Conservation (phyloP, 2,113 vertebrate genomes). For the Ictalurus furcatus region DNA sequence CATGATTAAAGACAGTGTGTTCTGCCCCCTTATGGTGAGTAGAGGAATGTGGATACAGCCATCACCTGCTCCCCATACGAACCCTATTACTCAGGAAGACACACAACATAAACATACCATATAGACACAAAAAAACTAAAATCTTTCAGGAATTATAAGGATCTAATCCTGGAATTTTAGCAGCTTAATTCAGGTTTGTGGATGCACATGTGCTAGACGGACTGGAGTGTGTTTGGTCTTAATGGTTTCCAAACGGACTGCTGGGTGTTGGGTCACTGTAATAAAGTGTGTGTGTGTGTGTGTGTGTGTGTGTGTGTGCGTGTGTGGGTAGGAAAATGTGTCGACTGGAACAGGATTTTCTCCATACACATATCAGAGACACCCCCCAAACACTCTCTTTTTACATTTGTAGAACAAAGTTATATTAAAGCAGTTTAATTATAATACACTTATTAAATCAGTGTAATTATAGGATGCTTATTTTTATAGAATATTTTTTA, state of each 20-base stretch:
- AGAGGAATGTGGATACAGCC: not conserved
- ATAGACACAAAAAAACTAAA: not conserved
- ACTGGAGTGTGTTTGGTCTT: not conserved
- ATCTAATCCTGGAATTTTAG: not conserved
- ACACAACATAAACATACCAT: not conserved
- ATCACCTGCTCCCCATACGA: slow-evolving; percentile 53
- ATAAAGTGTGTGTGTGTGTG: slow-evolving; percentile 12
- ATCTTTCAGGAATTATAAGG: not conserved
- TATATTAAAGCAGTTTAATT: not conserved
- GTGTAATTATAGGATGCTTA: not conserved
- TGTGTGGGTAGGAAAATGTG: slow-evolving; percentile 21
- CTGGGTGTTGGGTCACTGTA: slow-evolving; percentile 14
- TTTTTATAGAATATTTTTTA: not conserved
- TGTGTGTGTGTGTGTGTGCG: slow-evolving; percentile 20
- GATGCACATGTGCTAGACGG: not conserved
- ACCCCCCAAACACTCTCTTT: slow-evolving; percentile 19
- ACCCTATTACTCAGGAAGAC: slow-evolving; percentile 46
- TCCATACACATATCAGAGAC: slow-evolving; percentile 27
- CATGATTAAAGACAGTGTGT: not conserved
- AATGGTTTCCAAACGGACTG: slow-evolving; percentile 45
- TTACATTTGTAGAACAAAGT: not conserved
- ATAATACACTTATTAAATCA: not conserved
- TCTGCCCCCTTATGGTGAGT: slow-evolving; percentile 44
- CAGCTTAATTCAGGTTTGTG: not conserved
- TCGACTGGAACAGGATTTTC: slow-evolving; percentile 46